Evolutionary conservation across 2,113 vertebrate genomes (phyloP).

Genomic region (Ia io): DNA sequence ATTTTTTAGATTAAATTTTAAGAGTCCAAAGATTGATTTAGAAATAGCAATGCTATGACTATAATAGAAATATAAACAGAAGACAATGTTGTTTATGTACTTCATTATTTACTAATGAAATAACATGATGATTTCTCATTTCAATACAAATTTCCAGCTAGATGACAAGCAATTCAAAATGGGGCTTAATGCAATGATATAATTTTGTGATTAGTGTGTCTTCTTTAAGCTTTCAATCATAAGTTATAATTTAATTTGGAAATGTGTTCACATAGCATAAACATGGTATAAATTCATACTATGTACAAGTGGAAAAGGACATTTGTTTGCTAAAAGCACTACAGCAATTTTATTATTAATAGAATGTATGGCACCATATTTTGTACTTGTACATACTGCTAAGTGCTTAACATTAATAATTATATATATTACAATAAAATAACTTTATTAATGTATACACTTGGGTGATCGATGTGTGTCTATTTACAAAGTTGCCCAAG

Average conservation of each 20-base stretch:
- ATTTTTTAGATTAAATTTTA: slow-evolving; percentile 2
- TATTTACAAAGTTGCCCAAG: not conserved
- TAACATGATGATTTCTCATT: not conserved
- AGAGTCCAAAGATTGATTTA: not conserved
- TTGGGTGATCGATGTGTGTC: not conserved
- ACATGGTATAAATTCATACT: not conserved
- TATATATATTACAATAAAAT: not conserved
- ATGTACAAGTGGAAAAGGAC: not conserved
- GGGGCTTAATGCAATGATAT: not conserved
- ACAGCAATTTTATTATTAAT: not conserved
- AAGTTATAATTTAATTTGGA: slow-evolving; percentile 37
- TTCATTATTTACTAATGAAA: slow-evolving; percentile 38
- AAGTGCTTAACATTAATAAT: not conserved
- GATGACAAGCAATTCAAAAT: slow-evolving; percentile 3
- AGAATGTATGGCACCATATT: not conserved
- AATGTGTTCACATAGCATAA: slow-evolving; percentile 7
- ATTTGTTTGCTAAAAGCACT: not conserved
- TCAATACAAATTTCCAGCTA: not conserved
- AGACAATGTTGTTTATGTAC: not conserved
- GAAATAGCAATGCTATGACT: not conserved
- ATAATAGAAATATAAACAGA: not conserved
- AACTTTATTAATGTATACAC: not conserved
- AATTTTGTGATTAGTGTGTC: slow-evolving; percentile 9
- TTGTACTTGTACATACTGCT: not conserved
- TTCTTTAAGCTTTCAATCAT: slow-evolving; percentile 12